These are phyloP conservation scores for Actinernus sp. DNA, from an alignment of 92 coral and sea anemone genomes.

Conservation along the genomic window DNA sequence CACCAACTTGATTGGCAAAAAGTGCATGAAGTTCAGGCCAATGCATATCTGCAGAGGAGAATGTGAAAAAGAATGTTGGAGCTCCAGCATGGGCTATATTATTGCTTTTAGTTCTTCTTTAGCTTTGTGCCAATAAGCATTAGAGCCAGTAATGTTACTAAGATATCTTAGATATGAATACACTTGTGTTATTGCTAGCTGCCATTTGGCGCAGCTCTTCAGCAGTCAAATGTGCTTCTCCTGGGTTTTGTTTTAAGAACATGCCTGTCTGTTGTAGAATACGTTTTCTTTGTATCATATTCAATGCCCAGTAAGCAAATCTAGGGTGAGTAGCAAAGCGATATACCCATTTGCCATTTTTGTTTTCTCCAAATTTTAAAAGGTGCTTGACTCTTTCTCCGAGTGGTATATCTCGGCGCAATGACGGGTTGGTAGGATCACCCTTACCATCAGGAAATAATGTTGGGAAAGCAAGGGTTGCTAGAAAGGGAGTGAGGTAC, in stretches of 20 bases:
- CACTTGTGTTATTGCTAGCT: constrained; percentile 21
- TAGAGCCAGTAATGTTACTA: constrained; percentile 59
- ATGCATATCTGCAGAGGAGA: constrained; percentile 80
- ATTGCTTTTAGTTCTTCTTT: constrained; percentile 79
- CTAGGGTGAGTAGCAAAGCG: constrained; percentile 73
- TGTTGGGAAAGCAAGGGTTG: constrained; percentile 73
- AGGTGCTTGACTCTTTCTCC: constrained; percentile 62
- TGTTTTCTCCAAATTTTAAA: constrained; percentile 66
- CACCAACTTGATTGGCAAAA: constrained; percentile 23
- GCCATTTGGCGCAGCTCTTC: constrained; percentile 66
- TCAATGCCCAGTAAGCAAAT: constrained; percentile 76
- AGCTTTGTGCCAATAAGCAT: constrained; percentile 76
- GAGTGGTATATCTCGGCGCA: constrained; percentile 49
- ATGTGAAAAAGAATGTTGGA: constrained; percentile 77
- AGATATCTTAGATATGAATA: constrained; percentile 55
- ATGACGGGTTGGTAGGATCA: constrained; percentile 59
- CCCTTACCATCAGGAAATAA: constrained; percentile 66
- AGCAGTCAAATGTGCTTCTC: constrained; percentile 61
- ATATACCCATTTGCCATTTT: constrained; percentile 47
- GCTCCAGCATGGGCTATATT: constrained; percentile 55
- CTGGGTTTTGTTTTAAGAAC: constrained; percentile 70
- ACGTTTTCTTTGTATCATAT: constrained; percentile 66
- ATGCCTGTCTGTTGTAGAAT: constrained; percentile 69
- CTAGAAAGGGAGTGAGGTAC: constrained; percentile 67
- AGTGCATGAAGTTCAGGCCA: constrained; percentile 80